Conservation (phyloP, 2,888 invertebrate genomes). For the Sarcophaga variegata region DNA sequence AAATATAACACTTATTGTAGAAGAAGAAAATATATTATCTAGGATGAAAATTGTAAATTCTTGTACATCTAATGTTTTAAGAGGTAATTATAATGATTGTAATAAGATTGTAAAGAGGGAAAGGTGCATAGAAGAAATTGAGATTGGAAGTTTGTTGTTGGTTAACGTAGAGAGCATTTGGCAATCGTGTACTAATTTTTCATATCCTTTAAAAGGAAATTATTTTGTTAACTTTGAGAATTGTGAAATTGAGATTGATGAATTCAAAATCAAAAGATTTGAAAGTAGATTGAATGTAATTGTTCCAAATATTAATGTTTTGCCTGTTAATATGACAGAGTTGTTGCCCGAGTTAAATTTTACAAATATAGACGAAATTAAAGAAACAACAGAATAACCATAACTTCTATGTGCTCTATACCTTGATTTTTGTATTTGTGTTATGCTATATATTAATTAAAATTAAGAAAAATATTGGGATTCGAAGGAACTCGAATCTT, state of each 20-base stretch:
- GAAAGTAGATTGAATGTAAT: constrained; percentile 28
- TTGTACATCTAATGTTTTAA: neutral
- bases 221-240: constrained; percentile 2
- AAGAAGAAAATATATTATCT: constrained; percentile 15
- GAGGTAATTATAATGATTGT: neutral
- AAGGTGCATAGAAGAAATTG: neutral
- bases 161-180: neutral
- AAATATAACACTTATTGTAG: neutral
- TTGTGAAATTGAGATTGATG: constrained; percentile 30
- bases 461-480: constrained; percentile 10
- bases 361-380: constrained; percentile 17
- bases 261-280: constrained; percentile 37
- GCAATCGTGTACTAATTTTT: neutral
- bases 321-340: constrained; percentile 40
- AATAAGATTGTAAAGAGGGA: constrained; percentile 12
- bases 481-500: constrained; percentile 35
- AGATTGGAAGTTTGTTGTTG: constrained; percentile 8
- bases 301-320: constrained; percentile 41
- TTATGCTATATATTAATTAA: constrained; percentile 25
- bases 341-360: constrained; percentile 34
- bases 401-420: constrained; percentile 19
- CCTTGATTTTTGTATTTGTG: constrained; percentile 14
- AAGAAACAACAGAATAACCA: neutral
- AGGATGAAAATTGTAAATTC: constrained; percentile 15
- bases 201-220: neutral